Evolutionary conservation across 2,888 invertebrate species (phyloP), one percentile per base, ranked within the genome.

Genomic region (Drosophila trichaetosa): DNA sequence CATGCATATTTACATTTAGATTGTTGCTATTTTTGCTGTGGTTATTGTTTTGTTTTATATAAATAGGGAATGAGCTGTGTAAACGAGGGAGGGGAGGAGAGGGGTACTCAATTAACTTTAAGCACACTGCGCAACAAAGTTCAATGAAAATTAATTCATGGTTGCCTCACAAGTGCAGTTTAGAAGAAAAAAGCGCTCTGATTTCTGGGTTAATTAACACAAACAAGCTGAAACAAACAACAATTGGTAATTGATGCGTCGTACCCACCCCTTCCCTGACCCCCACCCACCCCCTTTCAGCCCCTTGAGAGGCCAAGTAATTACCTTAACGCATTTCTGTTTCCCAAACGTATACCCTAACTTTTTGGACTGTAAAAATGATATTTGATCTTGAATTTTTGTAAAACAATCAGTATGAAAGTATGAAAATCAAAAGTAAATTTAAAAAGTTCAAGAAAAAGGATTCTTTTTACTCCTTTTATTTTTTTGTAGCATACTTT

Each of bases 231-330:
- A 69, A 58, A 64, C 73, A 79, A 82, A 42, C 74, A 74, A 76
- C 76, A 83, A 86, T 89, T 89, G 87, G 74, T 87, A 89, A 89
- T 87, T 84, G 87, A 87, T 89, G 84, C 81, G 68, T 64, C 51
- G 57, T 61, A 24, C 27, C 33, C 46, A 34, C 33, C 29, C n/a
- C 5, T 42, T 21, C 38, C 36, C 24, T n/a, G 27, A 34, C 18
- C 40, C 46, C 21, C 34, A 18, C 1, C 7, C n/a, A 31, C 34
- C 24, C 18, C 31, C 24, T n/a, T 2, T n/a, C 13, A 29, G 24
- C 58, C 63, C 24, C 36, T 13, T 33, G 18, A 16, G 49, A 33
- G 57, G 34, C 51, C 65, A 46, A 61, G 57, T 80, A 83, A 83
- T 83, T 74, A 86, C 62, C 70, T 83, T 69, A 73, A 72, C 62